Evolutionary conservation across 2,113 vertebrate genomes (phyloP), one percentile per base, ranked within the genome.

Genomic region (Gopherus flavomarginatus): DNA sequence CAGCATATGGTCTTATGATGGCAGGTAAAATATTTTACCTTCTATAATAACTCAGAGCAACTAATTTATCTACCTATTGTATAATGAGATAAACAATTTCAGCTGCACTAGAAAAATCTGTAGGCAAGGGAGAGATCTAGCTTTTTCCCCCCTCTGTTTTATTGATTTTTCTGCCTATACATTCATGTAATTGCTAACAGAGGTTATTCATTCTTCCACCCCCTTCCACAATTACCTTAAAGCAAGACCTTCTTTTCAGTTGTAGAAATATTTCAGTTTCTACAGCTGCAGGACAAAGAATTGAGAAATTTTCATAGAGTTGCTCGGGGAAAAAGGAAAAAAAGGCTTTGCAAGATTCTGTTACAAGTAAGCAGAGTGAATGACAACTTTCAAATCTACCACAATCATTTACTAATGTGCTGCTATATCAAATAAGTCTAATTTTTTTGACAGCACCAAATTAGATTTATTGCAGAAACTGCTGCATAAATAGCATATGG

Each of bases 401-500:
- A 97, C 96, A 95, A 96, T 98, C 92, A 98, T 98, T 98, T 98
- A 98, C 98, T 98, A 98, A 97, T 98, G 98, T 98, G 98, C 97
- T 97, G 98, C 96, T 97, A 94, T 94, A 98, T 95, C 97, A 98
- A 98, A 98, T 98, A 98, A 98, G 98, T 98, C 94, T 98, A 98
- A 98, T 98, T 98, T 98, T 98, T 98, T 94, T 97, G 97, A 98
- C 98, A 98, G 98, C 96, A 98, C 96, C 96, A 98, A 98, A 98
- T 98, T 98, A 98, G 98, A 98, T 98, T 98, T 98, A 98, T 98
- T 98, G 98, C 97, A 98, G 97, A 98, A 98, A 98, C 97, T 98
- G 98, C 98, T 98, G 98, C 98, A 98, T 98, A 98, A 98, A 98
- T 98, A 98, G 98, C 98, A 98, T 98, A 98, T 98, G 98, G 98